Evolutionary conservation across 2,797 vertebrate species (phyloP), one percentile per base, ranked within the genome.

Genomic region (Semotilus atromaculatus): DNA sequence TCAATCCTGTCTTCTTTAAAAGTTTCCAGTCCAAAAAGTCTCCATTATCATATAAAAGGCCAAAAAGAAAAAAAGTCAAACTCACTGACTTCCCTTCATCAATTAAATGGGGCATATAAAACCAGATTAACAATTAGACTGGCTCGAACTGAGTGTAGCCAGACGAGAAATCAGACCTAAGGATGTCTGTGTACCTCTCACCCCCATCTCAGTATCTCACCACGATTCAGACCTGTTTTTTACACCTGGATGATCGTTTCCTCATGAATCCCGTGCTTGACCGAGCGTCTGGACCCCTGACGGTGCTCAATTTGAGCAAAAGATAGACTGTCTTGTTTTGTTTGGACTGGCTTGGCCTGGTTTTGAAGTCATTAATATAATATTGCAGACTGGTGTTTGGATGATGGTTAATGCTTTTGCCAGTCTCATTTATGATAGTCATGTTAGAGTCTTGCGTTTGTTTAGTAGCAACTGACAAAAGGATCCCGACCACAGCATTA

Each of bases 261-360:
- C 66, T 67, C 68, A 16, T 80, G 85, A 48, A 11, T 80, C 71
- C 70, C 5, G 55, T 85, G 88, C 84, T 88, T 85, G 85, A 72
- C 88, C 87, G 88, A 91, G 89, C 92, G 89, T 82, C 90, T 91
- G 83, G 86, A 87, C 87, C 93, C 94, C 94, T 79, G 92, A 91
- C 89, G 93, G 92, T 94, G 90, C 82, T 80, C 93, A 94, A 94
- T 94, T 94, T 88, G 90, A 90, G 90, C 91, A 78, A 88, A 75
- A 77, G 82, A 80, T 90, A 90, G 91, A 94, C 92, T 94, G 93
- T 91, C 93, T 89, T 89, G 90, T 93, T 94, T 92, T 93, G 92
- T 94, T 91, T 90, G 91, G 92, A 77, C 91, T 89, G 90, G 88
- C 88, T 84, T 89, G 89, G 89, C 85, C 80, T 89, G 88, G 85